phyloP scores from a whole-genome alignment of 2,113 vertebrate species.

The Fukomys damarensis region DNA sequence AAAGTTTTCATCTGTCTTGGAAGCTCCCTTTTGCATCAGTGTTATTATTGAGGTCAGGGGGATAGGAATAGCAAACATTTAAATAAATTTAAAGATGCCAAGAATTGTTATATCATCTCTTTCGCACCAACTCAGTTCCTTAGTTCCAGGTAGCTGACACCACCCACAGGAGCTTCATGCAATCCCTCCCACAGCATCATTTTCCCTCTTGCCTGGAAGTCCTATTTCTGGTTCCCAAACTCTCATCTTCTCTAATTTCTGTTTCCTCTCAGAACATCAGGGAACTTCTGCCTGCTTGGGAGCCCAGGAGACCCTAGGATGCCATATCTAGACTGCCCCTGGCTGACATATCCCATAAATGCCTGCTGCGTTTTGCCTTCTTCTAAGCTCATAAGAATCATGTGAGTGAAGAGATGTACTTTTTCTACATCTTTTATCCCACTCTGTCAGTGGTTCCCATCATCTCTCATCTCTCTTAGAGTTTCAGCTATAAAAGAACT shows the following conservation, averaged over 20 bases:
- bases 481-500: neutral
- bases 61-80: neutral
- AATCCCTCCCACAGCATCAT: neutral
- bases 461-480: neutral
- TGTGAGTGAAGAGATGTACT: neutral
- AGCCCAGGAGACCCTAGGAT: neutral
- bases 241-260: neutral
- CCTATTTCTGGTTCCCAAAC: neutral
- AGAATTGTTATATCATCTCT: neutral
- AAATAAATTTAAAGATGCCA: neutral
- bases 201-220: neutral
- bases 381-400: neutral
- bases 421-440: neutral
- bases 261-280: neutral
- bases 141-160: neutral
- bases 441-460: neutral
- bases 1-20: neutral
- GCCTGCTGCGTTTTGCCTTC: neutral
- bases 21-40: neutral
- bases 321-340: neutral
- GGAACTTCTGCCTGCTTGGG: neutral
- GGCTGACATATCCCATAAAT: neutral
- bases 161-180: neutral
- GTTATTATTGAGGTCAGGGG: neutral
- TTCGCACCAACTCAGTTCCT: neutral